Percentiles rank a stretch among this genome's conserved stretches.
Evolutionary conservation across 2,797 vertebrate genomes (phyloP).

Genomic region (Rhadinocentrus ornatus): DNA sequence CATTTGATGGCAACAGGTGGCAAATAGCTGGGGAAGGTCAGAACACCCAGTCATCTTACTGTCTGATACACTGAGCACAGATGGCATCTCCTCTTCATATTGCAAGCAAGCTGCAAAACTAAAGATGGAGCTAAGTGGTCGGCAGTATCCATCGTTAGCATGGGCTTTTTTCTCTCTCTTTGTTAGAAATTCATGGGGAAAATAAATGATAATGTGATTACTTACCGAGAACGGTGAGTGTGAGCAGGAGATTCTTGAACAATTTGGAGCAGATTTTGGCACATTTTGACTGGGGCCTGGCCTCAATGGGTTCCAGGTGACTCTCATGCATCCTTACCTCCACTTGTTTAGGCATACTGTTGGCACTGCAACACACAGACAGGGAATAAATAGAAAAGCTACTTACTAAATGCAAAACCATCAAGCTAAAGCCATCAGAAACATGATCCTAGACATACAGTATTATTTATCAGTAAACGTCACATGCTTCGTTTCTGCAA

Average conservation of each 20-base stretch:
- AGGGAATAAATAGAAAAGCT: conserved; percentile 3
- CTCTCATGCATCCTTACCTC: conserved; percentile 98
- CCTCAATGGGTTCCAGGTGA: conserved; percentile 88
- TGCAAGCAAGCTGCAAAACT: conserved; percentile 35
- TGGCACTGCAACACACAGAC: conserved; percentile 83
- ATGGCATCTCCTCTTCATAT: conserved; percentile 61
- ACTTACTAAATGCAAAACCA: neutral
- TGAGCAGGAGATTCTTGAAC: conserved; percentile 93
- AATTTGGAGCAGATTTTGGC: conserved; percentile 89
- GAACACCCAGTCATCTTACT: conserved; percentile 58
- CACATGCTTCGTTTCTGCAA: neutral
- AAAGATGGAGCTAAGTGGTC: conserved; percentile 27
- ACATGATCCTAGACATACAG: neutral
- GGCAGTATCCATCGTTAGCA: conserved; percentile 1
- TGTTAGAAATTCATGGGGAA: neutral
- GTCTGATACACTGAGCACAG: conserved; percentile 60
- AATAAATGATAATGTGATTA: neutral
- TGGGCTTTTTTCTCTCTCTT: neutral
- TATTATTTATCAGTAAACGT: neutral
- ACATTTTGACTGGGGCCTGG: conserved; percentile 84
- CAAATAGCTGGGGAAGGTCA: conserved; percentile 60
- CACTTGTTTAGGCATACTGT: conserved; percentile 98
- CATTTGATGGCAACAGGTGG: conserved; percentile 67
- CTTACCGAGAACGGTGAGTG: conserved; percentile 92
- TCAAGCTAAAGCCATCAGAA: neutral